Base-by-base conservation (phyloP, 2,797 vertebrate genomes). In the Propithecus perrieri region DNA sequence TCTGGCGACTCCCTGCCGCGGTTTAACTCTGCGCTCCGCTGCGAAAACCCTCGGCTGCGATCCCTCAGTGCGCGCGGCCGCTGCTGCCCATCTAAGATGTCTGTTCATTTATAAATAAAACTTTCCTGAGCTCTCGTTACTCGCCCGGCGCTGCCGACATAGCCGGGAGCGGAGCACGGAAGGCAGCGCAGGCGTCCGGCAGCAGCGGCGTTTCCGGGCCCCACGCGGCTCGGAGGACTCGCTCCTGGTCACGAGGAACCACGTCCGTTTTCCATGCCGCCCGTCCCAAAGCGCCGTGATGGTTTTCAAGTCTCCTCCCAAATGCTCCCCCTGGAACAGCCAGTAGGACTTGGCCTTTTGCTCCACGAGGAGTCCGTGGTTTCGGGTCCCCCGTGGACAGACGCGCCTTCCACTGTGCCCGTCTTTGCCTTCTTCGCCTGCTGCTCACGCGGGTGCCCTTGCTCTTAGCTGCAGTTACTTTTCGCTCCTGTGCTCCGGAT, bases 131-230 rank as follows among this genome's bases (percentile, higher is more conserved):
- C 75, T 83, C 26, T 53, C 55, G 30, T 78, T 33, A 17, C 7
- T 7, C 20, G 9, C 33, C 57, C 9, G 71, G 67, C n/a, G 7
- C 5, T 8, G 15, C 1, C 5, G 67, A 38, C 4, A 17, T 0
- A 28, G 38, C 26, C n/a, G 7, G 28, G 69, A 24, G 50, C 0
- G 6, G 43, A 69, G 61, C 24, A 26, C 71, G 74, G 20, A 2
- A 28, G 5, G 63, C 26, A 18, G 0, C 11, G 0, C 11, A 48
- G 35, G n/a, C 9, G 7, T 46, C 59, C 33, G 33, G 33, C 8
- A 74, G 59, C 30, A 43, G 48, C 33, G 38, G 14, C 43, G 20
- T 75, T 69, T 92, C 50, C 20, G 43, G 18, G 7, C 28, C 9
- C 20, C 28, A 30, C 71, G 55, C 35, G 57, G 28, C 61, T 92